A percentile compares a stretch with the other conserved stretches of the same genome.
phyloP scores from a whole-genome alignment of 2,797 vertebrate species.

The Gouania willdenowi region DNA sequence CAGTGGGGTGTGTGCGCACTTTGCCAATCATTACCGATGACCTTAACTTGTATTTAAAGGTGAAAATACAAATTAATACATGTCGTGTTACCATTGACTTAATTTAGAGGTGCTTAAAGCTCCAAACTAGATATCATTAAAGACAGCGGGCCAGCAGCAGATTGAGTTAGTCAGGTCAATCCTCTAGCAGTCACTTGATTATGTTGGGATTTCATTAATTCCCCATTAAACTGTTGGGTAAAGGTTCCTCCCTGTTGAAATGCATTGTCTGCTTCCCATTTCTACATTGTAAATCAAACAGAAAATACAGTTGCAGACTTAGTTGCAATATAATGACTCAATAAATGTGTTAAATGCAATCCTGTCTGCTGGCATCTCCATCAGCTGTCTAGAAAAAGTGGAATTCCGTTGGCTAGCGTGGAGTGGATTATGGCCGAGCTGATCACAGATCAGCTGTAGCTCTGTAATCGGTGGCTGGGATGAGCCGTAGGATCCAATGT shows the following conservation, averaged over 20 bases:
- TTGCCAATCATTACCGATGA: slow-evolving; percentile 25
- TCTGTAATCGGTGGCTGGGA: slow-evolving; percentile 55
- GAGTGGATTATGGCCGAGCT: slow-evolving; percentile 39
- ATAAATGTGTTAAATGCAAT: slow-evolving; percentile 4
- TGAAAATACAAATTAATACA: slow-evolving; percentile 43
- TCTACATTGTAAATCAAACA: not conserved
- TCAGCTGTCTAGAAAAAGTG: slow-evolving; percentile 32
- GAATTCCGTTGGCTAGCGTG: slow-evolving; percentile 31
- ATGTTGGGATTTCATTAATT: slow-evolving; percentile 49
- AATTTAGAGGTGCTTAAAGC: slow-evolving; percentile 17
- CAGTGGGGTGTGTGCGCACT: slow-evolving; percentile 15
- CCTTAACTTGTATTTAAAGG: slow-evolving; percentile 22
- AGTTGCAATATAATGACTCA: slow-evolving; percentile 17
- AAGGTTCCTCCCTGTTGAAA: slow-evolving; percentile 9
- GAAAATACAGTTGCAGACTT: slow-evolving; percentile 19
- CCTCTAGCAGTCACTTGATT: slow-evolving; percentile 35
- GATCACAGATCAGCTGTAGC: slow-evolving; percentile 60
- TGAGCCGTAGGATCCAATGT: slow-evolving; percentile 21
- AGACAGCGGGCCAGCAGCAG: slow-evolving; percentile 9
- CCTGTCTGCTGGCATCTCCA: slow-evolving; percentile 28
- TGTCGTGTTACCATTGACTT: slow-evolving; percentile 30
- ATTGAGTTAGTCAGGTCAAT: slow-evolving; percentile 31
- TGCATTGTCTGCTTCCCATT: slow-evolving; percentile 10
- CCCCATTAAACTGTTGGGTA: slow-evolving; percentile 35
- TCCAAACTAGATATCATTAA: slow-evolving; percentile 26